Conservation (phyloP, 2,797 vertebrate species). For the Tinamus major region DNA sequence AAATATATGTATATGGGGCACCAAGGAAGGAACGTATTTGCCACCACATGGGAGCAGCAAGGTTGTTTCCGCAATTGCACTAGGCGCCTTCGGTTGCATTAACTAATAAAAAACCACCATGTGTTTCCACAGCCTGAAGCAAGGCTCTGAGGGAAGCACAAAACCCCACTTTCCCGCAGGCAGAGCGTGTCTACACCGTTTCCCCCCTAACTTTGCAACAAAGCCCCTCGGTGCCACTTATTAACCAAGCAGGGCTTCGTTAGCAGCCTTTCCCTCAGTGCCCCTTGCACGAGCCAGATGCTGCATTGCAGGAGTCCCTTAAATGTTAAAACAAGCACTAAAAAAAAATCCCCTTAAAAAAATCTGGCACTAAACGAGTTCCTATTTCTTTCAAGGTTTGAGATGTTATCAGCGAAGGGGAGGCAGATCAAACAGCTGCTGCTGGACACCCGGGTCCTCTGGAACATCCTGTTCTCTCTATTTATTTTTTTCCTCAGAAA, state of each 20-base stretch:
- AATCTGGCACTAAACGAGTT: neutral
- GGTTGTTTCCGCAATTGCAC: rapidly evolving
- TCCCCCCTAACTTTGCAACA: slow-evolving; percentile 3
- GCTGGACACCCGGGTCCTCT: neutral
- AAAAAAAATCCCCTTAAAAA: neutral
- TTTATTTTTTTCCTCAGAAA: neutral
- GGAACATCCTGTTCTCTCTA: neutral
- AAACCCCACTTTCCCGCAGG: neutral
- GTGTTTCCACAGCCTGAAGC: neutral
- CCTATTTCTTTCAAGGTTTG: neutral
- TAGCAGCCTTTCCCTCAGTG: neutral
- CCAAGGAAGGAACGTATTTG: rapidly evolving
- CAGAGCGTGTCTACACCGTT: neutral
- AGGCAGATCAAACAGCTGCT: neutral
- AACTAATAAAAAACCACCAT: neutral
- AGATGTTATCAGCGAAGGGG: neutral
- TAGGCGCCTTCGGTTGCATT: neutral
- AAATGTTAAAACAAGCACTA: neutral
- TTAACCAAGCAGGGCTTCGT: slow-evolving; percentile 36
- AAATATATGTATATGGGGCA: no score
- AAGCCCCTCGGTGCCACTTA: slow-evolving; percentile 23
- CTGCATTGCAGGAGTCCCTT: slow-evolving; percentile 27
- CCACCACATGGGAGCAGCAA: neutral
- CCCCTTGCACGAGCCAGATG: neutral
- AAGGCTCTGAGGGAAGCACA: slow-evolving; percentile 15